These are phyloP conservation scores for Chaitophorus viminalis DNA, from an alignment of 2,888 invertebrate genomes.

Conservation along the genomic window DNA sequence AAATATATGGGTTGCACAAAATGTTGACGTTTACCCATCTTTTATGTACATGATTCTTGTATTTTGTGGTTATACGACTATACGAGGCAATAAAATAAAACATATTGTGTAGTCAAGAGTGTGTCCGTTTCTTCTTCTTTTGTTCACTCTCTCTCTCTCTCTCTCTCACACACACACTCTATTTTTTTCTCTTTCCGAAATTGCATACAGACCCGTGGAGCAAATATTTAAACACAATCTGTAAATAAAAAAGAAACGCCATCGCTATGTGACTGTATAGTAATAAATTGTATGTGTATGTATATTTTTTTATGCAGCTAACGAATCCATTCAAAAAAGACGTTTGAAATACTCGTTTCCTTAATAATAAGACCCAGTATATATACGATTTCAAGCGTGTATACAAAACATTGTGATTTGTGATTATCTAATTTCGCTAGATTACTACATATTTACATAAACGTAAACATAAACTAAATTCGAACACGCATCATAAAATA, in stretches of 20 bases:
- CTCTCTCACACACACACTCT: too few species aligned
- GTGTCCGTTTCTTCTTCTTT: background rate
- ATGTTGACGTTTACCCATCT: conserved; percentile 19
- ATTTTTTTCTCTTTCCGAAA: background rate
- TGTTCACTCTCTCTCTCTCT: too few species aligned
- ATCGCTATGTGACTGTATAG: too few species aligned
- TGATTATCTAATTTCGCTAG: too few species aligned
- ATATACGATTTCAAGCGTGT: too few species aligned
- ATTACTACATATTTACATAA: too few species aligned
- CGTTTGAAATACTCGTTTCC: background rate
- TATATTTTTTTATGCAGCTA: background rate
- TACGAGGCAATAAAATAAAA: conserved; percentile 25
- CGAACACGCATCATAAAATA: too few species aligned
- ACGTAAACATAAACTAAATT: too few species aligned
- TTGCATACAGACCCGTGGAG: background rate
- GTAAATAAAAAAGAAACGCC: background rate
- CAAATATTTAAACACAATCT: background rate
- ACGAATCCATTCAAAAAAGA: background rate
- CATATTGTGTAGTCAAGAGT: background rate
- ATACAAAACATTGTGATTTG: background rate
- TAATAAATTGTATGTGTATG: background rate
- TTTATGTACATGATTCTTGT: background rate
- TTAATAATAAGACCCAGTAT: background rate
- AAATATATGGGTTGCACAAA: conserved; percentile 13
- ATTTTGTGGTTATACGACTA: background rate